Conservation (phyloP, 2,113 vertebrate genomes). For the Pomatostomus ruficeps region DNA sequence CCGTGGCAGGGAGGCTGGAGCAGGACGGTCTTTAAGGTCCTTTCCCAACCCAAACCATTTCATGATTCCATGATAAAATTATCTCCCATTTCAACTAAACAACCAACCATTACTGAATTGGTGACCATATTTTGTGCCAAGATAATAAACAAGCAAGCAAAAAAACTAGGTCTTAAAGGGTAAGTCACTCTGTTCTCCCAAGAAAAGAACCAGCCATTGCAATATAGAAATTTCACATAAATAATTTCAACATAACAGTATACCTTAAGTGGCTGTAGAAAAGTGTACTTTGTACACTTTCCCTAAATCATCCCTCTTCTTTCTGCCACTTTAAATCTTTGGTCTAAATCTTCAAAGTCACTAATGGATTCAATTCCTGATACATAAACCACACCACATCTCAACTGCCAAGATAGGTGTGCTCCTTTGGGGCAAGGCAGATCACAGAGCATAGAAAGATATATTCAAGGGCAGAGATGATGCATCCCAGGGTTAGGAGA, state of each 20-base stretch:
- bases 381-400: not conserved
- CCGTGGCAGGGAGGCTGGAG: not conserved
- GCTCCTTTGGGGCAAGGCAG: not conserved
- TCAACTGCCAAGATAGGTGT: not conserved
- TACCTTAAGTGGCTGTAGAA: not conserved
- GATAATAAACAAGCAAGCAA: not conserved
- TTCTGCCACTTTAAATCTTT: not conserved
- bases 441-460: not conserved
- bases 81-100: not conserved
- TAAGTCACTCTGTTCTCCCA: not conserved
- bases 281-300: not conserved
- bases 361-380: not conserved
- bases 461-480: not conserved
- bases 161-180: not conserved
- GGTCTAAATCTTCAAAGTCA: not conserved
- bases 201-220: not conserved
- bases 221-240: not conserved
- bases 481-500: not conserved
- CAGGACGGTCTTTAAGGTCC: not conserved
- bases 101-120: not conserved
- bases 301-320: not conserved
- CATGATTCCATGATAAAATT: not conserved
- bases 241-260: not conserved
- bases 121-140: not conserved
- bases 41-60: not conserved